phyloP scores from a whole-genome alignment of 2,888 invertebrate genomes.

The Exocentrus adspersus region DNA sequence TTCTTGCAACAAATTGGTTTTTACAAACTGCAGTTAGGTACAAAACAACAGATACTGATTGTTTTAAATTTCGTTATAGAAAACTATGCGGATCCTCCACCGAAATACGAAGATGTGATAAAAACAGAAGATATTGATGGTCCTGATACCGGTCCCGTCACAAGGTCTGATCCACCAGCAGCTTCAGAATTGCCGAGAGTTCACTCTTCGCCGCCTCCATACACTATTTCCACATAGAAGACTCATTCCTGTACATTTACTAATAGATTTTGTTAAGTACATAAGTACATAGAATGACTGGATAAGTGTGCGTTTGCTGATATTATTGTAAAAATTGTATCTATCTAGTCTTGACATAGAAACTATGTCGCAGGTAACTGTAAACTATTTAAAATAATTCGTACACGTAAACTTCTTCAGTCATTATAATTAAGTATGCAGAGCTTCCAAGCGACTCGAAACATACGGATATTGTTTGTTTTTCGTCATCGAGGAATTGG shows the following conservation, averaged over 20 bases:
- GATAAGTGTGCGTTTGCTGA: background rate
- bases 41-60: no score
- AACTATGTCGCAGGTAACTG: no score
- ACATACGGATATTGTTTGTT: no score
- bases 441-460: no score
- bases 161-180: constrained; percentile 10
- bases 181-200: constrained; percentile 21
- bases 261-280: background rate
- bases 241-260: constrained; percentile 1
- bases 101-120: constrained; percentile 55
- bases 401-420: background rate
- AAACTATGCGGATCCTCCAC: constrained; percentile 49
- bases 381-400: background rate
- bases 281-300: background rate
- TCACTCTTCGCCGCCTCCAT: constrained; percentile 38
- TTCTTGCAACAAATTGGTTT: no score
- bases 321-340: background rate
- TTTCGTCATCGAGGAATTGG: no score
- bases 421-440: no score
- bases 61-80: background rate
- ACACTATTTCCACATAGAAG: constrained; percentile 35
- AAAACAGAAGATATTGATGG: constrained; percentile 38
- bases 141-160: background rate
- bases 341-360: no score
- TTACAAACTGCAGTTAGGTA: no score